These are phyloP conservation scores for Phalacrocorax carbo DNA, from an alignment of 2,113 vertebrate species.

Conservation along the genomic window DNA sequence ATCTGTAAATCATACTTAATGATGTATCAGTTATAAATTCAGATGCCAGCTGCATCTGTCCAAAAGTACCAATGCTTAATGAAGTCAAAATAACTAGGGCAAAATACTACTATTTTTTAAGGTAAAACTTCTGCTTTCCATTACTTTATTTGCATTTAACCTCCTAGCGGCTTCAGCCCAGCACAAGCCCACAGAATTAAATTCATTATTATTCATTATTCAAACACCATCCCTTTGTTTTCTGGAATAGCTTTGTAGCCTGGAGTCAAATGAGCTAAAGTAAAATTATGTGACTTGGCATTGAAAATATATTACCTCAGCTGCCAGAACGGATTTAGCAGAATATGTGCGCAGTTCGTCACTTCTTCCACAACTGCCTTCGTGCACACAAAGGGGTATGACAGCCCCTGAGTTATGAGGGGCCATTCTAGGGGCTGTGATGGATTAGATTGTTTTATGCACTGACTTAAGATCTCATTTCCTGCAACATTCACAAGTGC, in stretches of 20 bases:
- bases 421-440: constrained; percentile 79
- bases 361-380: constrained; percentile 77
- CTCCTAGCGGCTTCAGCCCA: constrained; percentile 61
- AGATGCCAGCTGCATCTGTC: not conserved
- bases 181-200: constrained; percentile 69
- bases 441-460: constrained; percentile 85
- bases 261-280: constrained; percentile 83
- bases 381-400: constrained; percentile 68
- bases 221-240: constrained; percentile 78
- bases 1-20: not conserved
- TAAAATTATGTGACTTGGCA: constrained; percentile 85
- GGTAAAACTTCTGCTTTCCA: constrained; percentile 62
- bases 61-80: not conserved
- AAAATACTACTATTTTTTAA: not conserved
- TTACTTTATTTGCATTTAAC: constrained; percentile 63
- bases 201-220: constrained; percentile 82
- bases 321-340: constrained; percentile 83
- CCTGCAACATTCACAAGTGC: constrained; percentile 82
- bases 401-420: constrained; percentile 81
- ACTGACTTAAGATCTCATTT: constrained; percentile 86
- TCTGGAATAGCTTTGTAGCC: constrained; percentile 81
- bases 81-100: not conserved
- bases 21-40: not conserved
- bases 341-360: constrained; percentile 75
- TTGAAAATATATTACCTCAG: constrained; percentile 80